Conservation (phyloP, 2,113 vertebrate species). For the Pelodiscus sinensis region DNA sequence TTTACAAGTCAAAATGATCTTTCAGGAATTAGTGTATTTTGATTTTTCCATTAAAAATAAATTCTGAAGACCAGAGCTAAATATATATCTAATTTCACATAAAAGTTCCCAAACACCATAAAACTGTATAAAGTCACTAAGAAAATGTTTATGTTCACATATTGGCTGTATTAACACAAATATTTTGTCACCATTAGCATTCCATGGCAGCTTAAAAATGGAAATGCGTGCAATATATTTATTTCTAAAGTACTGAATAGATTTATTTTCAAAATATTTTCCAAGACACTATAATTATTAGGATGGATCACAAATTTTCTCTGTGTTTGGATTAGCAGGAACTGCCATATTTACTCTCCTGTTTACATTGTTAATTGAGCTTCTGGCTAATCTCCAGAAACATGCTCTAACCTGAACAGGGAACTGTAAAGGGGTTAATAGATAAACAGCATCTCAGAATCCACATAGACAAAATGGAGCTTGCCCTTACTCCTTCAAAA, state of each 20-base stretch:
- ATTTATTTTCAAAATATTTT: slow-evolving; percentile 64
- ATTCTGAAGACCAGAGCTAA: slow-evolving; percentile 22
- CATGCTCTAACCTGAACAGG: not conserved
- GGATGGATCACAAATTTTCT: slow-evolving; percentile 38
- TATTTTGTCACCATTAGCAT: slow-evolving; percentile 66
- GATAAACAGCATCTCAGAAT: not conserved
- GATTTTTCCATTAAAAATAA: slow-evolving; percentile 22
- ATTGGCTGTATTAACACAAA: slow-evolving; percentile 36
- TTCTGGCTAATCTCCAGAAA: slow-evolving; percentile 25
- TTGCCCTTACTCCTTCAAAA: not conserved
- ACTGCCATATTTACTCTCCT: slow-evolving; percentile 30
- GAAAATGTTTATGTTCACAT: slow-evolving; percentile 60
- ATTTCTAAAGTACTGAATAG: slow-evolving; percentile 40
- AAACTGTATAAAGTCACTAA: slow-evolving; percentile 42
- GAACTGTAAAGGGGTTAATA: not conserved
- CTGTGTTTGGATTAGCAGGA: not conserved
- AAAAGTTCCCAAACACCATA: slow-evolving; percentile 30
- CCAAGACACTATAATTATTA: slow-evolving; percentile 32
- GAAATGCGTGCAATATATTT: slow-evolving; percentile 54
- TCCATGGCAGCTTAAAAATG: slow-evolving; percentile 42
- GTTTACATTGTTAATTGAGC: not conserved
- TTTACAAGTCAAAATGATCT: not conserved
- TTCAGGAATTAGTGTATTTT: not conserved
- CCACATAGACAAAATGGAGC: fast-evolving
- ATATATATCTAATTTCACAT: slow-evolving; percentile 47